Conservation (phyloP, 2,113 vertebrate genomes). For the Oreochromis spilurus region DNA sequence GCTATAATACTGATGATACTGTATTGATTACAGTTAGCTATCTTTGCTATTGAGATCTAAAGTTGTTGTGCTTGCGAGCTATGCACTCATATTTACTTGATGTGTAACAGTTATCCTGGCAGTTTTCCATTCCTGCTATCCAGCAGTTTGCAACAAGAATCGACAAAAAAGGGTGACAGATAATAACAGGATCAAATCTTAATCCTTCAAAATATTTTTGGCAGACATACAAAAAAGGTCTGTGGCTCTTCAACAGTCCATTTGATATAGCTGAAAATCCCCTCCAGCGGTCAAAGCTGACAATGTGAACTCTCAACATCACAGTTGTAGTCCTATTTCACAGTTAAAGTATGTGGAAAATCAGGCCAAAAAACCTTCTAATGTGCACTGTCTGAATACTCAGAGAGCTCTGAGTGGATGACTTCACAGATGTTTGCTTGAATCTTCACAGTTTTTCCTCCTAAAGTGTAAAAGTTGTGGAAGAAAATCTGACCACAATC, state of each 20-base stretch:
- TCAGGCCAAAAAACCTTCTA: neutral
- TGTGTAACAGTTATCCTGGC: neutral
- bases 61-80: neutral
- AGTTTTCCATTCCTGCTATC: neutral
- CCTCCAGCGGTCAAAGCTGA: slow-evolving; percentile 18
- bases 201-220: slow-evolving; percentile 6
- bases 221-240: slow-evolving; percentile 14
- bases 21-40: neutral
- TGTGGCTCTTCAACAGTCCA: slow-evolving; percentile 14
- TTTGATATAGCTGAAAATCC: slow-evolving; percentile 39
- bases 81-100: neutral
- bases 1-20: neutral
- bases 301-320: slow-evolving; percentile 40
- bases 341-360: slow-evolving; percentile 21
- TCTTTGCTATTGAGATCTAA: neutral
- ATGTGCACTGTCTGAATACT: neutral
- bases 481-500: neutral
- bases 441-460: neutral
- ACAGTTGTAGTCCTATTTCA: slow-evolving; percentile 32
- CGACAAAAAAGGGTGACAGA: neutral
- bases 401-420: neutral
- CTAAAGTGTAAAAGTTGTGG: neutral
- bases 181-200: slow-evolving; percentile 4
- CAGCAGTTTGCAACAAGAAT: neutral
- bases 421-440: neutral